Percentiles rank a stretch among this genome's conserved stretches.
Evolutionary conservation across 2,888 invertebrate genomes (phyloP).

Genomic region (Drosophila siamana): DNA sequence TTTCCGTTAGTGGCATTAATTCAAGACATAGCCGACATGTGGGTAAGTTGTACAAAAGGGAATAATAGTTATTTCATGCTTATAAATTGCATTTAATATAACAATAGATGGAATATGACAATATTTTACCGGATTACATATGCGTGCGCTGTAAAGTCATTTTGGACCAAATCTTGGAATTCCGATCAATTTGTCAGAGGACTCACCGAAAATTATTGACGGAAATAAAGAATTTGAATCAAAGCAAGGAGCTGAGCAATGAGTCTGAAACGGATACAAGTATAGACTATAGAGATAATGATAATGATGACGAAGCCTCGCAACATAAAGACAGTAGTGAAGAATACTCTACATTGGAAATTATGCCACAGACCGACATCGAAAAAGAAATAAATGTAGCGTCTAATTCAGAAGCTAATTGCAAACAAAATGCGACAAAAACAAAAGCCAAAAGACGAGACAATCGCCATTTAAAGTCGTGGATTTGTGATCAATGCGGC

Average conservation of each 20-base stretch:
- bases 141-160: slow-evolving; percentile 48
- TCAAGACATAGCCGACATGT: slow-evolving; percentile 63
- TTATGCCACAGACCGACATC: neutral
- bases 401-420: neutral
- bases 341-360: neutral
- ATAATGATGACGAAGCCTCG: neutral
- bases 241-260: neutral
- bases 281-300: neutral
- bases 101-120: slow-evolving; percentile 49
- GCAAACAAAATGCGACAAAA: neutral
- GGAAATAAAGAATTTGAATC: slow-evolving; percentile 15
- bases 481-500: slow-evolving; percentile 68
- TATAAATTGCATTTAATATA: neutral
- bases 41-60: slow-evolving; percentile 32
- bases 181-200: slow-evolving; percentile 54
- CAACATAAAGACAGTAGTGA: neutral
- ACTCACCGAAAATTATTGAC: slow-evolving; percentile 45
- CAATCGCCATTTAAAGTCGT: slow-evolving; percentile 35
- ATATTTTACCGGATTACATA: slow-evolving; percentile 45
- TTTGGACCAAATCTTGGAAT: slow-evolving; percentile 37
- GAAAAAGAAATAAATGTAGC: neutral
- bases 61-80: neutral
- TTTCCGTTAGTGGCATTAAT: slow-evolving; percentile 48
- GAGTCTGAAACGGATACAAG: neutral
- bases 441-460: neutral